phyloP scores from a whole-genome alignment of 2,888 invertebrate species.

The Microlaimidae sp. region DNA sequence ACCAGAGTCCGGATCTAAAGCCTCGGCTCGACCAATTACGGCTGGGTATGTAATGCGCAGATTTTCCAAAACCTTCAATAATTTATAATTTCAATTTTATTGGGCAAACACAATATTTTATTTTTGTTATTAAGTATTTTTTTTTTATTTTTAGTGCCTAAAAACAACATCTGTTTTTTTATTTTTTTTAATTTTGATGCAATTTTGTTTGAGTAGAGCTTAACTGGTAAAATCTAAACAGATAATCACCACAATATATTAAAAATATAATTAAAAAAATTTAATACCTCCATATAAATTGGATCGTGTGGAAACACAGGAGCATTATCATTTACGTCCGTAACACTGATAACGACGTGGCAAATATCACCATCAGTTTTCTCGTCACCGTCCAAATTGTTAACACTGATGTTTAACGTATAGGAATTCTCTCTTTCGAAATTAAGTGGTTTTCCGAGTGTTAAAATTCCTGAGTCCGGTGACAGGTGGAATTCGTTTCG shows the following conservation, averaged over 20 bases:
- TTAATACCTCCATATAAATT: conserved; percentile 70
- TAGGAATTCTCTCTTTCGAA: conserved; percentile 74
- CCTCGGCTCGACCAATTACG: conserved; percentile 28
- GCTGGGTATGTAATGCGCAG: conserved; percentile 15
- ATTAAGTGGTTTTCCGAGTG: conserved; percentile 79
- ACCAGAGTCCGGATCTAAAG: conserved; percentile 33
- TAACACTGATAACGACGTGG: conserved; percentile 56
- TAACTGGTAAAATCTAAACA: too few relatives aligned
- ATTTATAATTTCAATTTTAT: too few relatives aligned
- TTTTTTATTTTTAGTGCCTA: too few relatives aligned
- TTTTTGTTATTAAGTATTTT: too few relatives aligned
- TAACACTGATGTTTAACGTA: conserved; percentile 66
- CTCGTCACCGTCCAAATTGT: conserved; percentile 35
- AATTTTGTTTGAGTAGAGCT: too few relatives aligned
- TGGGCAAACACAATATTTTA: too few relatives aligned
- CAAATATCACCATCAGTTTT: neutral
- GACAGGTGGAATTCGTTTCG: conserved; percentile 64
- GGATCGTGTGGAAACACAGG: conserved; percentile 84
- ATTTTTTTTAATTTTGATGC: too few relatives aligned
- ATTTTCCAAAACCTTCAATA: too few relatives aligned
- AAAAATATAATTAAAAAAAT: too few relatives aligned
- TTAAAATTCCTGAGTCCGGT: conserved; percentile 71
- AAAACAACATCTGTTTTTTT: too few relatives aligned
- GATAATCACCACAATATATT: too few relatives aligned
- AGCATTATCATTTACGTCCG: conserved; percentile 81